These are phyloP conservation scores for Amiota mariae DNA, from an alignment of 2,888 invertebrate genomes.

Conservation along the genomic window DNA sequence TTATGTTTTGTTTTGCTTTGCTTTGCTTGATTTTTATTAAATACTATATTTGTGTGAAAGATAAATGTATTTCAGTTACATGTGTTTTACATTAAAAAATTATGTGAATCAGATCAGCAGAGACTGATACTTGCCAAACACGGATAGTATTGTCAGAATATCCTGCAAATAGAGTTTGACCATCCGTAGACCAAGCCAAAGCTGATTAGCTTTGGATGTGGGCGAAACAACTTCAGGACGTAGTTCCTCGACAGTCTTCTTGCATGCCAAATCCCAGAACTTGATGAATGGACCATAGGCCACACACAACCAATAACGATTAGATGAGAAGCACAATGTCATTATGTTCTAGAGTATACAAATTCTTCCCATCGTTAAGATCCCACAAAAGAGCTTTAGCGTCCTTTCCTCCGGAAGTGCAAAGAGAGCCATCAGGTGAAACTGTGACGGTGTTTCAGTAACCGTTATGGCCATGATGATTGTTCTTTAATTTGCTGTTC, in stretches of 20 bases:
- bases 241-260: too few species aligned
- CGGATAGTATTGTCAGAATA: too few species aligned
- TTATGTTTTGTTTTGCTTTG: too few species aligned
- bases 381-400: too few species aligned
- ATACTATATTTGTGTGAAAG: conserved; percentile 68
- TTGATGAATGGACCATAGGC: conserved; percentile 98
- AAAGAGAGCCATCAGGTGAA: conserved; percentile 98
- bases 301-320: conserved; percentile 99
- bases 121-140: conserved; percentile 95
- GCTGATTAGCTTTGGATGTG: too few species aligned
- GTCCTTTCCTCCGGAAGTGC: too few species aligned
- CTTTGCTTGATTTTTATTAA: too few species aligned
- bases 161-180: too few species aligned
- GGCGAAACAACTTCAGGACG: too few species aligned
- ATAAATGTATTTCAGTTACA: conserved; percentile 56
- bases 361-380: conserved; percentile 97
- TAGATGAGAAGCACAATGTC: conserved; percentile 98
- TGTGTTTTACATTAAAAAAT: not conserved
- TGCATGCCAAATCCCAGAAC: too few species aligned
- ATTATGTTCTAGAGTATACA: conserved; percentile 97
- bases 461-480: conserved; percentile 96
- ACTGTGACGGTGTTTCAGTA: conserved; percentile 98
- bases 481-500: conserved; percentile 98
- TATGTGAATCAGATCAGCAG: conserved; percentile 72
- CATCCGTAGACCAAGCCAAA: too few species aligned